A percentile compares a stretch with the other conserved stretches of the same genome.
These are phyloP conservation scores for Potamilus streckersoni DNA, from an alignment of 1,140 invertebrate genomes.

Conservation along the genomic window DNA sequence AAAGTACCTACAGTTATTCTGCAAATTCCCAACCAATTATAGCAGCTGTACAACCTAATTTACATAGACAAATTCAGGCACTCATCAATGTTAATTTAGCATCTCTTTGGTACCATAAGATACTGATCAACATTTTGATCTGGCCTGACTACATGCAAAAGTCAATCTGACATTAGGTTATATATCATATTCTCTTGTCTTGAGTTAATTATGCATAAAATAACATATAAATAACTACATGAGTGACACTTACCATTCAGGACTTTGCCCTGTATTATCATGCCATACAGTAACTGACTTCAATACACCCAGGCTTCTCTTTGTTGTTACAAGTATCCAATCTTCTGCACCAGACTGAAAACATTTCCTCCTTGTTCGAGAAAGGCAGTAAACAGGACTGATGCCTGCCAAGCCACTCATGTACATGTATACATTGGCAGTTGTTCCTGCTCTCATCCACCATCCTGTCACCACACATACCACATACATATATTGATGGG, in stretches of 20 bases:
- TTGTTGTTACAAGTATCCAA: conserved; percentile 51
- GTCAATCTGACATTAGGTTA: too few species aligned
- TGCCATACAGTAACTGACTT: conserved; percentile 51
- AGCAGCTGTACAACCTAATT: too few species aligned
- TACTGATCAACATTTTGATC: too few species aligned
- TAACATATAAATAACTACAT: too few species aligned
- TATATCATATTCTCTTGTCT: too few species aligned
- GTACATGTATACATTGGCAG: conserved; percentile 40
- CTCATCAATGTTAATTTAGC: too few species aligned
- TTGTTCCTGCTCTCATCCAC: conserved; percentile 42
- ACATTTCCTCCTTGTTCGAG: conserved; percentile 21
- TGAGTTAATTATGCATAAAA: too few species aligned
- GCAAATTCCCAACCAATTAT: too few species aligned
- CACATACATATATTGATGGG: conserved; percentile 33
- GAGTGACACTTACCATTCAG: conserved; percentile 41
- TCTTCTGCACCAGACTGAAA: conserved; percentile 45
- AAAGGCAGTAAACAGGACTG: conserved; percentile 30
- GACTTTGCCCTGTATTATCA: conserved; percentile 47
- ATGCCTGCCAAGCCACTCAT: conserved; percentile 14
- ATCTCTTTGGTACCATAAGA: too few species aligned
- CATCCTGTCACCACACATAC: conserved; percentile 38
- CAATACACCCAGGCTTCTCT: conserved; percentile 36
- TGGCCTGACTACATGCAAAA: too few species aligned
- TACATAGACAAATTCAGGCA: too few species aligned
- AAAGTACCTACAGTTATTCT: too few species aligned